Evolutionary conservation across 2,113 vertebrate genomes (phyloP), one percentile per base, ranked within the genome.

Genomic region (Poicephalus gulielmi): DNA sequence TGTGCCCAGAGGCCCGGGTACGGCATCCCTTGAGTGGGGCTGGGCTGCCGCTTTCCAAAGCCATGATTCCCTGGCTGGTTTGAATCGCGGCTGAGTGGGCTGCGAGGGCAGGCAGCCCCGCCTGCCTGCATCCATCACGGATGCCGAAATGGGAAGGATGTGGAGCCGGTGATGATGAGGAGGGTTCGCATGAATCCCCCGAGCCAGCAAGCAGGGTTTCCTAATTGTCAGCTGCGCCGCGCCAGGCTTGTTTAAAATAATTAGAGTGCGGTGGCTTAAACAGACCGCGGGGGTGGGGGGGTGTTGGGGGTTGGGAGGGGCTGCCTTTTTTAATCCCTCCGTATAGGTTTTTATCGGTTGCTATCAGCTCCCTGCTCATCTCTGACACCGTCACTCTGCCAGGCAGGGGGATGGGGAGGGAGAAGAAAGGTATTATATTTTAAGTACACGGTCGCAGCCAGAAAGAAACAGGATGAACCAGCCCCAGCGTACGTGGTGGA

Each of bases 181-280:
- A 96, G 95, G 94, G 88, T 95, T 97, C 78, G 30, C 93, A 77
- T 63, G 94, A 98, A 96, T 98, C 97, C 97, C 98, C 83, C 20
- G 96, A 98, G 98, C 97, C 96, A 88, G 95, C 81, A 88, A 96
- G 96, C 96, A 95, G 97, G 76, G 91, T 94, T 98, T 97, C 97
- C 98, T 98, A 98, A 98, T 98, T 98, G 98, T 98, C 97, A 98
- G 98, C 97, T 97, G 98, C 78, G 97, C 98, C 95, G 97, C 55
- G 73, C 97, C 82, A 94, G 55, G 97, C 98, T 98, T 97, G 97
- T 98, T 98, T 97, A 97, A 98, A 98, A 98, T 98, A 98, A 98
- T 98, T 98, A 98, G 97, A 97, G 94, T 94, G 96, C 77, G 37
- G 92, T 47, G 43, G 97, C 97, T 96, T 96, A n/a, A n/a, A n/a